These are phyloP conservation scores for Cinclus cinclus DNA, from an alignment of 2,113 vertebrate genomes.

Conservation along the genomic window DNA sequence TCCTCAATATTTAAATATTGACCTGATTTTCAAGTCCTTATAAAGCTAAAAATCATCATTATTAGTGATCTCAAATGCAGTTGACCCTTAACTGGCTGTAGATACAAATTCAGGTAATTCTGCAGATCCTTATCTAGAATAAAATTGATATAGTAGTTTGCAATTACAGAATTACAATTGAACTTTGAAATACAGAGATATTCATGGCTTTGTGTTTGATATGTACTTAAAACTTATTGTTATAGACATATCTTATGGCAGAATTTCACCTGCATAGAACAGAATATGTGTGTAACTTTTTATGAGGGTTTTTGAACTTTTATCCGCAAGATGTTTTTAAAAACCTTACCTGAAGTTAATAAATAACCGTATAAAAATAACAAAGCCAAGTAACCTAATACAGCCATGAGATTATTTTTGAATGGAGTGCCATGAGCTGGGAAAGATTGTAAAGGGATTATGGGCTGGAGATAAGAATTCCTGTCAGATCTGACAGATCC, in stretches of 20 bases:
- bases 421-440: background rate
- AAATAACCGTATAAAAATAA: background rate
- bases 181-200: background rate
- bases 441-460: constrained; percentile 48
- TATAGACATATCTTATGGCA: background rate
- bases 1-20: background rate
- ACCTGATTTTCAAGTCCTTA: background rate
- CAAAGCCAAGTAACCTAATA: background rate
- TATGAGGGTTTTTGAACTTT: background rate
- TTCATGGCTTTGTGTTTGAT: background rate
- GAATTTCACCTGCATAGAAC: background rate
- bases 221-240: background rate
- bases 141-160: background rate
- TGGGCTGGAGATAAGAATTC: background rate
- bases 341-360: background rate
- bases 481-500: constrained; percentile 16
- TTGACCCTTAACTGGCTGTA: background rate
- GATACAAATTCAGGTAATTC: background rate
- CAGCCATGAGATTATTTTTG: background rate
- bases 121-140: background rate
- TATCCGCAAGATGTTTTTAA: background rate
- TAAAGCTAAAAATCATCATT: background rate
- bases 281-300: background rate
- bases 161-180: background rate
- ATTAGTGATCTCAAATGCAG: background rate